A percentile compares a stretch with the other conserved stretches of the same genome.
phyloP scores from a whole-genome alignment of 2,888 invertebrate species.

The Cantharis rustica region DNA sequence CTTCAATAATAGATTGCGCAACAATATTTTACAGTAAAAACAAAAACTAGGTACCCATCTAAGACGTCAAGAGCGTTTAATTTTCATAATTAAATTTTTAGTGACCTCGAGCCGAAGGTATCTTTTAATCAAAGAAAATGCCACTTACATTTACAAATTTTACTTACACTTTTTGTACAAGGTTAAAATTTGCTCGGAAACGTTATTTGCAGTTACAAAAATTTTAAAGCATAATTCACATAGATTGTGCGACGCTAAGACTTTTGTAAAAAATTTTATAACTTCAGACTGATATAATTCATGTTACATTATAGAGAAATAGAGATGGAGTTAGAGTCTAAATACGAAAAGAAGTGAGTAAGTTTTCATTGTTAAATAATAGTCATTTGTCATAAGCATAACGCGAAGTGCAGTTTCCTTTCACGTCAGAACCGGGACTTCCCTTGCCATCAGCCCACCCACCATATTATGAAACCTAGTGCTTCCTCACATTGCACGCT shows the following conservation, averaged over 20 bases:
- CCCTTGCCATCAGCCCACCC: conserved; percentile 35
- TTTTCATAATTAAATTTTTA: neutral
- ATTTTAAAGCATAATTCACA: conserved; percentile 25
- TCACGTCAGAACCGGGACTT: conserved; percentile 43
- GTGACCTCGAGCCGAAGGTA: neutral
- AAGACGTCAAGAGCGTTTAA: neutral
- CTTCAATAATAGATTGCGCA: conserved; percentile 18
- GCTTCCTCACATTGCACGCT: conserved; percentile 25
- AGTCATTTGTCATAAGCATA: conserved; percentile 45
- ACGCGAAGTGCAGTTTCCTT: conserved; percentile 45
- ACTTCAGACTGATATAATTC: conserved; percentile 37
- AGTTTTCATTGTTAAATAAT: conserved; percentile 41
- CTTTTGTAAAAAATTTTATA: conserved; percentile 24
- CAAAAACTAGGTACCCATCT: neutral
- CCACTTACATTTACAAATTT: neutral
- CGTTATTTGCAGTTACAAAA: conserved; percentile 19
- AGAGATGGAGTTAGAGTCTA: conserved; percentile 35
- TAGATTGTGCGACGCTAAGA: conserved; percentile 18
- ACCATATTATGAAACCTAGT: conserved; percentile 35
- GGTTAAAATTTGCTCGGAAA: conserved; percentile 20
- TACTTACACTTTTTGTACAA: conserved; percentile 15
- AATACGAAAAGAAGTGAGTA: conserved; percentile 35
- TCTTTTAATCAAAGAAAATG: neutral
- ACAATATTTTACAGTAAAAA: conserved; percentile 13
- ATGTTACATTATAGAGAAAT: conserved; percentile 37